These are phyloP conservation scores for Malthinus seriepunctatus DNA, from an alignment of 2,888 invertebrate genomes.

Conservation along the genomic window DNA sequence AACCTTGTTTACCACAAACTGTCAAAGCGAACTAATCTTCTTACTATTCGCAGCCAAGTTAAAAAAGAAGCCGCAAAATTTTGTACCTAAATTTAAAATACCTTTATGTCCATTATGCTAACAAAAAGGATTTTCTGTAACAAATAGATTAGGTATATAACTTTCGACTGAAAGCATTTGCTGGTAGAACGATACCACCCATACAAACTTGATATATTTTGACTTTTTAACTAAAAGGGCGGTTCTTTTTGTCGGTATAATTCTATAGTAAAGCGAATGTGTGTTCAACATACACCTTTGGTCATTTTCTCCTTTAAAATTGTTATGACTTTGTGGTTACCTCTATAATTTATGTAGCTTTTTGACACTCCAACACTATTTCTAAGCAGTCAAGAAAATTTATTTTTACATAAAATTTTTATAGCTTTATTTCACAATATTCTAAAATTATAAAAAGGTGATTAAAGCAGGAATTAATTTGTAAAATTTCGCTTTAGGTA, in stretches of 20 bases:
- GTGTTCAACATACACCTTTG: conserved; percentile 35
- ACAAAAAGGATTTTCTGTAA: conserved; percentile 16
- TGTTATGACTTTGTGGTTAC: conserved; percentile 40
- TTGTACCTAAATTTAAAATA: conserved; percentile 27
- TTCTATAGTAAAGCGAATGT: conserved; percentile 28
- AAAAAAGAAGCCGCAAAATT: conserved; percentile 28
- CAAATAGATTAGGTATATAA: conserved; percentile 10
- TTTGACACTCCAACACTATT: conserved; percentile 7
- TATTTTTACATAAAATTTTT: neutral
- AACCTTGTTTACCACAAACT: conserved; percentile 55
- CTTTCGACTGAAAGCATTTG: conserved; percentile 25
- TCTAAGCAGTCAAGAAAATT: neutral
- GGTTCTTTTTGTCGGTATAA: conserved; percentile 36
- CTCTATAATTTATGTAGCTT: conserved; percentile 37
- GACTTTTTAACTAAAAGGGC: conserved; percentile 35
- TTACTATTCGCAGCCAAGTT: conserved; percentile 32
- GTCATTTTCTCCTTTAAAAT: conserved; percentile 22
- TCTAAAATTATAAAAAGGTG: no score
- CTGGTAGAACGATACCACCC: conserved; percentile 29
- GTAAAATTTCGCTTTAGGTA: no score
- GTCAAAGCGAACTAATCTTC: conserved; percentile 55
- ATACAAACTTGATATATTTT: conserved; percentile 27
- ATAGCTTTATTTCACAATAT: no score
- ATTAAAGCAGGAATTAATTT: neutral
- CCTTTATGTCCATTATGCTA: conserved; percentile 17